Evolutionary conservation across 35 echinoderm and acorn worm species (phyloP).

Genomic region (Apostichopus californicus): DNA sequence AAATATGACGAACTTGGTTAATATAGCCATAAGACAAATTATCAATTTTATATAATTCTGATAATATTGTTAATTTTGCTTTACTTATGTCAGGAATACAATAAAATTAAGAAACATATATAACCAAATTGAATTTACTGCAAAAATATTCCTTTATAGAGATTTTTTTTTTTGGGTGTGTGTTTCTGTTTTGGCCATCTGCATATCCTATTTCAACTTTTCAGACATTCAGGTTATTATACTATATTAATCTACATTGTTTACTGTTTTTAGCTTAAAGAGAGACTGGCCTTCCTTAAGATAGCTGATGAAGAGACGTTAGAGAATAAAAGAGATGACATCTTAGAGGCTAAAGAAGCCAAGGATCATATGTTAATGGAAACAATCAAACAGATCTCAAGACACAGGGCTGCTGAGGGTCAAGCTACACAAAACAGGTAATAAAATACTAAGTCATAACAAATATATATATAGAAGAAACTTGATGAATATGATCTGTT

Average conservation of each 20-base stretch:
- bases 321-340: constrained; percentile 91
- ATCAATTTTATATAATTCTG: no score
- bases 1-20: no score
- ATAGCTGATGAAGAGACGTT: constrained; percentile 56
- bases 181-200: neutral
- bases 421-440: constrained; percentile 76
- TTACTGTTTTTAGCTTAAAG: constrained; percentile 67
- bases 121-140: no score
- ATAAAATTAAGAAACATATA: no score
- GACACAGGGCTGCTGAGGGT: constrained; percentile 84
- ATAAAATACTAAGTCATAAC: neutral
- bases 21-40: no score
- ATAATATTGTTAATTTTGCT: no score
- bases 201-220: no score
- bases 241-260: neutral
- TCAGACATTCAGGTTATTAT: neutral
- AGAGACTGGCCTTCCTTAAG: constrained; percentile 76
- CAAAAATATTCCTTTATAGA: neutral
- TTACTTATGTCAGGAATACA: no score
- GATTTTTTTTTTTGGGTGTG: neutral
- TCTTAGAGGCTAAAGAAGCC: constrained; percentile 86
- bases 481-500: no score
- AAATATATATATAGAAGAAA: no score
- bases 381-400: constrained; percentile 93
- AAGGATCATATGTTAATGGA: constrained; percentile 90